Evolutionary conservation across 2,113 vertebrate species (phyloP), one percentile per base, ranked within the genome.

Genomic region (Grammomys surdaster): DNA sequence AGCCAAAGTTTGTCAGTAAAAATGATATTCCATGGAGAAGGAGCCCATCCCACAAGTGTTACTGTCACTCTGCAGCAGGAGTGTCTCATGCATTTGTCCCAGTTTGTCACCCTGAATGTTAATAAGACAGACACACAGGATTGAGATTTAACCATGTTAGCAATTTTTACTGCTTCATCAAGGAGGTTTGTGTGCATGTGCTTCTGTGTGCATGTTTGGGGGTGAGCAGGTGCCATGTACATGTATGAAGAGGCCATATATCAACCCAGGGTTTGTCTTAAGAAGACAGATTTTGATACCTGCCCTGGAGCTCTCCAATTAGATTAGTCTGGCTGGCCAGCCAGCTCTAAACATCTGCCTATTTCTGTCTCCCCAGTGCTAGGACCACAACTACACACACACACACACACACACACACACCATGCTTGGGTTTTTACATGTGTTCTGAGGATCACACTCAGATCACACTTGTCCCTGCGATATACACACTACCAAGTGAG

Each of bases 1-100:
- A 95, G 93, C 85, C 54, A 58, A 56, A 86, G 69, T 95, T 89
- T 95, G 90, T 92, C 88, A 60, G 87, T 86, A 58, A 85, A 90
- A 93, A 26, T 81, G 70, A 7, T 88, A 24, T 96, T 95, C 80
- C 24, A 1, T 26, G 70, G 89, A 91, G 89, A 97, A 93, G 46
- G 19, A 72, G 65, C 40, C 51, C 36, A 73, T 81, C 33, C 43
- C 63, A 90, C 43, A 63, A 88, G 36, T 9, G 54, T 86, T 48
- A 70, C 26, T 46, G 46, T 54, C 51, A 63, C 22, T 54, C 33
- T n/a, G 54, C 7, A 88, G 40, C 89, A 93, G 73, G 73, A 36
- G 17, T 56, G 20, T 67, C 76, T 88, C 54, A 51, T 90, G 43
- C 13, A 1, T 82, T 89, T 48, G 46, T 89, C 80, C 88, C 56